phyloP scores from a whole-genome alignment of 2,113 vertebrate species.

The Excalfactoria chinensis region DNA sequence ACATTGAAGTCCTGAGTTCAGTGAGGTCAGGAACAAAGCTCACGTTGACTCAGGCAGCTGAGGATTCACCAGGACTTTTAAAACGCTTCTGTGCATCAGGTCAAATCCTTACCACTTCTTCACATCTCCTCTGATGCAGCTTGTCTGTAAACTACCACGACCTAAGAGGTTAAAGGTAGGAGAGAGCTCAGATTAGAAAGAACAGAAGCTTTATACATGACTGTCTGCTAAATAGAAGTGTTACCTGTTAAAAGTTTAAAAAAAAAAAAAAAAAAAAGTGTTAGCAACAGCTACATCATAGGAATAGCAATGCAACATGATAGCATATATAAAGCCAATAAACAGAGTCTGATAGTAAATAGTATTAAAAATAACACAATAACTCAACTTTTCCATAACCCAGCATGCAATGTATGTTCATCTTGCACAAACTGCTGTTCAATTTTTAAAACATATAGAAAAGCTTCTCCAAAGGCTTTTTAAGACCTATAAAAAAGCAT shows the following conservation, averaged over 20 bases:
- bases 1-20: neutral
- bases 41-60: fast-evolving
- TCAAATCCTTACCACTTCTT: neutral
- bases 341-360: neutral
- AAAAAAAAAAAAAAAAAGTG: neutral
- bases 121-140: neutral
- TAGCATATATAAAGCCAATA: neutral
- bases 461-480: neutral
- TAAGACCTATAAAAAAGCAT: neutral
- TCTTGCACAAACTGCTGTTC: neutral
- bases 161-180: neutral
- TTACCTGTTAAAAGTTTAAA: neutral
- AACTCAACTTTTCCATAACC: neutral
- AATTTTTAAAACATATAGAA: neutral
- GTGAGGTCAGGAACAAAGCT: neutral
- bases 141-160: neutral
- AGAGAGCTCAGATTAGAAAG: neutral
- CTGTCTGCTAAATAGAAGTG: neutral
- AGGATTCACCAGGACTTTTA: neutral
- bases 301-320: neutral
- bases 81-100: neutral
- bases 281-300: neutral
- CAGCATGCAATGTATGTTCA: neutral
- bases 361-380: neutral
- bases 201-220: neutral